Percentiles rank a stretch among this genome's conserved stretches.
Evolutionary conservation across 2,113 vertebrate genomes (phyloP).

Genomic region (Paracanthobrama guichenoti): DNA sequence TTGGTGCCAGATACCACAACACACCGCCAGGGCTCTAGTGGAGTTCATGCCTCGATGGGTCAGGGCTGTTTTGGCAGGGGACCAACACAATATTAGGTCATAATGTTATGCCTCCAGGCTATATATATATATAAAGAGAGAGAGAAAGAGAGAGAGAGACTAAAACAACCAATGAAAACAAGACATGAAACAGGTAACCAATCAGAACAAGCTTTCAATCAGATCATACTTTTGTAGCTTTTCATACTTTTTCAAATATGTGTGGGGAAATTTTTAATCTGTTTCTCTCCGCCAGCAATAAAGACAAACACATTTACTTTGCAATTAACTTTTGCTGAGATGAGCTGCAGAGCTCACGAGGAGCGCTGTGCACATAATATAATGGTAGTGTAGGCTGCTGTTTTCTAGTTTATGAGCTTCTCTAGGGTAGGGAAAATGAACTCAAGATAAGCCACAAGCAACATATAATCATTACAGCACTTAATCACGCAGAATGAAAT

Average conservation of each 20-base stretch:
- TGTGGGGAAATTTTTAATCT: not conserved
- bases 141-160: too few species aligned
- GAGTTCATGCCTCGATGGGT: too few species aligned
- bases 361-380: not conserved
- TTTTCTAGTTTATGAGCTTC: conserved; percentile 3
- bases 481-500: not conserved
- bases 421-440: not conserved
- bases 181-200: too few species aligned
- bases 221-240: too few species aligned
- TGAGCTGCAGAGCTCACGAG: not conserved
- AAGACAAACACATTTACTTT: conserved; percentile 7
- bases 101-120: too few species aligned
- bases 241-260: not conserved
- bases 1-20: too few species aligned
- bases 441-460: conserved; percentile 2
- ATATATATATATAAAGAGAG: too few species aligned
- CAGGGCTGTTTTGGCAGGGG: too few species aligned
- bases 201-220: too few species aligned
- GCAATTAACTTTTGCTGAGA: conserved; percentile 2
- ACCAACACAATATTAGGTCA: too few species aligned
- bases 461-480: conserved; percentile 25
- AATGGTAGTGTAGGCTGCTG: conserved; percentile 10
- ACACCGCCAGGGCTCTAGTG: too few species aligned
- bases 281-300: not conserved
- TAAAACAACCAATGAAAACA: too few species aligned